Base-by-base conservation (phyloP, 2,113 vertebrate genomes). In the Sapajus apella region DNA sequence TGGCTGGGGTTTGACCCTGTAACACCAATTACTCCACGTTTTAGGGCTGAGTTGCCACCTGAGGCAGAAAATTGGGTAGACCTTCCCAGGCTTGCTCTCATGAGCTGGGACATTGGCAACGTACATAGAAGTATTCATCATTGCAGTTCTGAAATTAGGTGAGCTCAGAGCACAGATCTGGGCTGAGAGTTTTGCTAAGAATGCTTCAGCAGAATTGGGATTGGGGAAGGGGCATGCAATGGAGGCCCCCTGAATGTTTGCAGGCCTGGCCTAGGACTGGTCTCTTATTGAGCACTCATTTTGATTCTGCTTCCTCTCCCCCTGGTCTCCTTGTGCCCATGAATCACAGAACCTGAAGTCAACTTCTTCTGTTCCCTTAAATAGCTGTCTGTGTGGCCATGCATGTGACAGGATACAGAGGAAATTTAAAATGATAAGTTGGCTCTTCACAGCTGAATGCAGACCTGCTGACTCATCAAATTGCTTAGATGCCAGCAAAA, bases 391-490 rank as follows among this genome's bases (percentile, higher is more conserved):
- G 93, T 81, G 79, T 77, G 90, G 66, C 30, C 77, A 70, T 55
- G 21, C 84, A 37, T 0, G 1, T 82, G 76, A 81, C 84, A 56
- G 81, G 79, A 73, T 32, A 0, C 40, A 68, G 20, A 87, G 87
- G 81, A 95, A 1, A 93, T 95, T 52, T 0, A 18, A 96, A 97
- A 94, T 89, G 89, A 58, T 5, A n/a, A 25, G 25, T 88, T 90
- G 89, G 40, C 91, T n/a, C 56, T 94, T 35, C 32, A 76, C 45
- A 94, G 77, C 87, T 85, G 73, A 73, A 27, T 6, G 35, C 40
- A 82, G 58, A 97, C 77, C 35, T 86, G 96, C 93, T 97, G 97
- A 97, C 58, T 91, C 95, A 90, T 91, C 93, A 91, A 91, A 96
- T 1, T 73, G 64, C 79, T 77, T 30, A 45, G 86, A n/a, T 50